A percentile compares a stretch with the other conserved stretches of the same genome.
Evolutionary conservation across 2,113 vertebrate species (phyloP).

Genomic region (Leucopternis melanops): DNA sequence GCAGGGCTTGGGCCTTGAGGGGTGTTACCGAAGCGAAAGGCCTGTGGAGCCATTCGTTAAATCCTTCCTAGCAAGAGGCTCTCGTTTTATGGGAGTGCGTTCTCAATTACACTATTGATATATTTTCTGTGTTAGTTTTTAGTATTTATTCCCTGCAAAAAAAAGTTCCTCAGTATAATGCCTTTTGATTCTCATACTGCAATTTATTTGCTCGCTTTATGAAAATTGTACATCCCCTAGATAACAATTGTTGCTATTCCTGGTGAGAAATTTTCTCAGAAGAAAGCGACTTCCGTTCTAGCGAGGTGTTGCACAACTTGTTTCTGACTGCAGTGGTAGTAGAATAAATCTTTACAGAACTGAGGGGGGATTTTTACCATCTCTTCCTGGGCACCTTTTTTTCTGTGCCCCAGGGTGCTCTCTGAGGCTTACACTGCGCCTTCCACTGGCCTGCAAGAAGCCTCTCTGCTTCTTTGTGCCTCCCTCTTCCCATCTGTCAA

Average conservation of each 20-base stretch:
- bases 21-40: not conserved
- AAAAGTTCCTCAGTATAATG: not conserved
- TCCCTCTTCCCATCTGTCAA: not conserved
- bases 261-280: not conserved
- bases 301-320: rapidly evolving
- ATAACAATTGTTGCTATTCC: not conserved
- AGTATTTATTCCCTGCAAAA: not conserved
- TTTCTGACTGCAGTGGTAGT: not conserved
- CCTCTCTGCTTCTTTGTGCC: not conserved
- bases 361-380: not conserved
- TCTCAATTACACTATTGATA: not conserved
- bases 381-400: not conserved
- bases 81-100: not conserved
- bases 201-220: not conserved
- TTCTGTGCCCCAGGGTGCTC: not conserved
- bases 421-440: not conserved
- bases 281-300: not conserved
- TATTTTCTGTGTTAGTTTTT: not conserved
- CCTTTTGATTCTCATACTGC: not conserved
- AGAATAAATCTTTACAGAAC: not conserved
- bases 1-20: not conserved
- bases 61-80: not conserved
- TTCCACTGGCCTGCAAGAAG: not conserved
- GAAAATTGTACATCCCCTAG: not conserved
- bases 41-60: not conserved